These are phyloP conservation scores for Elgaria multicarinata DNA, from an alignment of 2,113 vertebrate genomes.

Conservation along the genomic window DNA sequence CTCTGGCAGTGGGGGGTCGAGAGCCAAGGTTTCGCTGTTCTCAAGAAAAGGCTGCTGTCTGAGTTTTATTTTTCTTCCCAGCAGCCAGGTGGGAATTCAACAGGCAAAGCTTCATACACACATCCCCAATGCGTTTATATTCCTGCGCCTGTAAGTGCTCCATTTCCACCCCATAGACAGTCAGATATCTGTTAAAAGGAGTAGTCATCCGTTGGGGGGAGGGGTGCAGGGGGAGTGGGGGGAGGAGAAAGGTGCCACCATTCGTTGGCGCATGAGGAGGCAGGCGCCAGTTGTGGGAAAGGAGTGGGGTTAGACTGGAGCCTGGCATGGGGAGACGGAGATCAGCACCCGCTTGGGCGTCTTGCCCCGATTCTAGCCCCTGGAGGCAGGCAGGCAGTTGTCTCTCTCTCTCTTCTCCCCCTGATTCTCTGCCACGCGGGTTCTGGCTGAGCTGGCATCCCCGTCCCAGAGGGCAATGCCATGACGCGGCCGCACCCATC, in stretches of 20 bases:
- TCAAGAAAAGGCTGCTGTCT: neutral
- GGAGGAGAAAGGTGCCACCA: neutral
- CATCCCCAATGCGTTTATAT: neutral
- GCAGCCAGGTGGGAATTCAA: neutral
- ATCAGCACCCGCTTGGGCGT: neutral
- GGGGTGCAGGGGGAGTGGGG: neutral
- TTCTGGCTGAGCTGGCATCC: conserved; percentile 17
- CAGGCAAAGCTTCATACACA: neutral
- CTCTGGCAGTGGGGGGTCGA: neutral
- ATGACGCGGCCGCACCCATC: neutral
- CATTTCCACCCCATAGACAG: neutral
- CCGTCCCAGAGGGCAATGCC: neutral
- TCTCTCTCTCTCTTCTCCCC: neutral
- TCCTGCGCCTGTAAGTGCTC: neutral
- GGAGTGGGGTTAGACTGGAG: neutral
- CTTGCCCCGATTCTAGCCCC: neutral
- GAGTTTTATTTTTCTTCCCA: no score
- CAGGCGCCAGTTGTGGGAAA: neutral
- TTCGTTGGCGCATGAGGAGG: neutral
- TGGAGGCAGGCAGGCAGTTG: neutral
- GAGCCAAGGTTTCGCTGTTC: neutral
- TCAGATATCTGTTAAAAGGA: no score
- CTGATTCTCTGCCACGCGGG: neutral
- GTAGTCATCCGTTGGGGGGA: no score
- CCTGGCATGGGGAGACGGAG: neutral